These are phyloP conservation scores for Rhea pennata DNA, from an alignment of 2,113 vertebrate species.

Conservation along the genomic window DNA sequence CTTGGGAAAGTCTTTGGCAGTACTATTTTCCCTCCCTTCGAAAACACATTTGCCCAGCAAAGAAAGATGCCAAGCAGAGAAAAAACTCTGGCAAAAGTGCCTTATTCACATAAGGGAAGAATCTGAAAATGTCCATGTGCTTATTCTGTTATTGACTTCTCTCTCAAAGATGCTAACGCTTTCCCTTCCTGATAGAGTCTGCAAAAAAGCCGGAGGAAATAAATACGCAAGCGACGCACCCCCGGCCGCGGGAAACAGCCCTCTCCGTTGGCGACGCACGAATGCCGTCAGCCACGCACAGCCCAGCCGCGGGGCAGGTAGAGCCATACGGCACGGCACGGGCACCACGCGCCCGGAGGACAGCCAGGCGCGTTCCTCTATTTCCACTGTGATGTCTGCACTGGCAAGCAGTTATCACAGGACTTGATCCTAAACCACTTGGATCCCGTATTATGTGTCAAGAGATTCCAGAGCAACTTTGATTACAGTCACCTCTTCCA, in stretches of 20 bases:
- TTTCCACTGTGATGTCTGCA: neutral
- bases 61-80: neutral
- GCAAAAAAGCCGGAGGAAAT: neutral
- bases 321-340: neutral
- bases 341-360: neutral
- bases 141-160: neutral
- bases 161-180: neutral
- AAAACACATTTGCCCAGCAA: neutral
- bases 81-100: neutral
- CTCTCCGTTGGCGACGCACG: neutral
- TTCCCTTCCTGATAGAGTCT: neutral
- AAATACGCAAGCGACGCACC: neutral
- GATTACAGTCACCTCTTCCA: neutral
- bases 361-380: neutral
- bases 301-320: neutral
- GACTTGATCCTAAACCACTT: neutral
- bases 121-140: neutral
- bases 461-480: neutral
- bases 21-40: neutral
- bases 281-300: neutral
- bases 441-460: neutral
- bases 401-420: neutral
- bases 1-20: neutral
- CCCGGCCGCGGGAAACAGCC: accelerated
- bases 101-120: neutral